Conservation (phyloP, 2,888 invertebrate genomes). For the Spodoptera littoralis region DNA sequence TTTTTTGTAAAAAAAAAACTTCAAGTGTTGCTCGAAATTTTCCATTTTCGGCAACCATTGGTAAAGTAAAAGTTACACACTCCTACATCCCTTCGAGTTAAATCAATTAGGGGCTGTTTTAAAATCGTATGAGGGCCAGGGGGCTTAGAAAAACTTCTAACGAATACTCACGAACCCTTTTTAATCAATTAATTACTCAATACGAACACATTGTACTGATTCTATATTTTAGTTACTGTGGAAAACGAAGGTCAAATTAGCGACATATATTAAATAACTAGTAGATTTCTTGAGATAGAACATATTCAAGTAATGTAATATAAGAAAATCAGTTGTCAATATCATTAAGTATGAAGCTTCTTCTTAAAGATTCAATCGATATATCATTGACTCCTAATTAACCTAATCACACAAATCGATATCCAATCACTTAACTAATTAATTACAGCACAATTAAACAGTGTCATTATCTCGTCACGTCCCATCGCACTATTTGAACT, state of each 20-base stretch:
- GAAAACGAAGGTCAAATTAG: not conserved
- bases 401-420: not conserved
- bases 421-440: not conserved
- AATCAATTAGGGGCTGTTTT: conserved; percentile 81
- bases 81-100: conserved; percentile 74
- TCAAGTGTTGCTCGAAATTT: conserved; percentile 48
- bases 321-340: too few relatives aligned
- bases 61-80: conserved; percentile 56
- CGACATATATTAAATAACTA: not conserved
- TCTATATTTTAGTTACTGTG: conserved; percentile 51
- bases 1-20: conserved; percentile 22
- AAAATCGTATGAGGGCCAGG: conserved; percentile 65
- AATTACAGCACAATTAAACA: conserved; percentile 1
- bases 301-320: too few relatives aligned
- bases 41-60: conserved; percentile 43
- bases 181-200: conserved; percentile 86
- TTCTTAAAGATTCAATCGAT: too few relatives aligned
- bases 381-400: too few relatives aligned
- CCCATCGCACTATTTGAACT: conserved; percentile 76
- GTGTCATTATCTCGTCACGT: conserved; percentile 17
- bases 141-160: conserved; percentile 83
- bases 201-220: conserved; percentile 75
- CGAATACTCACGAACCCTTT: conserved; percentile 81
- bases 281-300: too few relatives aligned
- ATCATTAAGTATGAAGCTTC: too few relatives aligned